Conservation (phyloP, 2,113 vertebrate genomes). For the Hyla sarda region DNA sequence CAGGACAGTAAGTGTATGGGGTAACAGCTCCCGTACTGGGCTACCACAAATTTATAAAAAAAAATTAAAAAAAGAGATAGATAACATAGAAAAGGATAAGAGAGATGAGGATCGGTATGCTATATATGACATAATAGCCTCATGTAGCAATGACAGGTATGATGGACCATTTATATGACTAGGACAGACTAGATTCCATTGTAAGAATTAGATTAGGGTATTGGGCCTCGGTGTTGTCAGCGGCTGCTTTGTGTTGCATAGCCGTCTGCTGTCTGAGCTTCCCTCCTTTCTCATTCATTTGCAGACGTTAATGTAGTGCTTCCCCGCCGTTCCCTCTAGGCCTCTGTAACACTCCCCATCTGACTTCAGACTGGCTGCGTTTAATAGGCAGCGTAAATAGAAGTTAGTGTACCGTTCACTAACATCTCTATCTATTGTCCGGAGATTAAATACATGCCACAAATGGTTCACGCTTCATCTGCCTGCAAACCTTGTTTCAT, state of each 20-base stretch:
- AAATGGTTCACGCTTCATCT: slow-evolving; percentile 88
- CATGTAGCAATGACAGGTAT: slow-evolving; percentile 13
- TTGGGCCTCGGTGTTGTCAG: slow-evolving; percentile 70
- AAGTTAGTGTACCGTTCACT: slow-evolving; percentile 89
- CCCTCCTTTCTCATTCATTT: slow-evolving; percentile 83
- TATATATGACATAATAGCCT: neutral
- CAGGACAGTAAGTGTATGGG: too few relatives aligned
- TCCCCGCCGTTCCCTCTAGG: slow-evolving; percentile 85
- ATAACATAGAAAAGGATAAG: too few relatives aligned
- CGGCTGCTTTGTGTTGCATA: slow-evolving; percentile 78
- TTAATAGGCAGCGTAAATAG: slow-evolving; percentile 91
- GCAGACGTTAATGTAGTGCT: slow-evolving; percentile 85
- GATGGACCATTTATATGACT: neutral
- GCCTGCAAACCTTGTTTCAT: slow-evolving; percentile 80
- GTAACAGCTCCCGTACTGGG: too few relatives aligned
- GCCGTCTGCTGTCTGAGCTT: slow-evolving; percentile 76
- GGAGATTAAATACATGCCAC: slow-evolving; percentile 90
- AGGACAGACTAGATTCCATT: slow-evolving; percentile 64
- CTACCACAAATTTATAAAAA: too few relatives aligned
- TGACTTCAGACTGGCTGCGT: slow-evolving; percentile 86
- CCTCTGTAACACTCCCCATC: slow-evolving; percentile 83
- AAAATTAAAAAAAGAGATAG: too few relatives aligned
- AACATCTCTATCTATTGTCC: slow-evolving; percentile 90
- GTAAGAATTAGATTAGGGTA: slow-evolving; percentile 72
- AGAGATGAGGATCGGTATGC: too few relatives aligned